These are phyloP conservation scores for Drosophila fungiperda DNA, from an alignment of 2,888 invertebrate species.

Conservation along the genomic window DNA sequence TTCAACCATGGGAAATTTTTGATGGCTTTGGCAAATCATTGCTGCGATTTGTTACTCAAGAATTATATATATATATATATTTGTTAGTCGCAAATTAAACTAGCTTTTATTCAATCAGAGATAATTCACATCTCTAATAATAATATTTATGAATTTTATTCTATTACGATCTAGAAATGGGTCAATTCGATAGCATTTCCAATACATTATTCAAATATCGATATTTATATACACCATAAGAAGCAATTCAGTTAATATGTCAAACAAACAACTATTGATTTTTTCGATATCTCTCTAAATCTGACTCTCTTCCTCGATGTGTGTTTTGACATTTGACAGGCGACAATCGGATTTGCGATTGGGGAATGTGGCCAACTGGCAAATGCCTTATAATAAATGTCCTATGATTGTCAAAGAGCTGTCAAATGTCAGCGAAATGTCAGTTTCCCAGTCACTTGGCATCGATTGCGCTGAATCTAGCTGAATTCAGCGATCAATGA, in stretches of 20 bases:
- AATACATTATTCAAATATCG: background rate
- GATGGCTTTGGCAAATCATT: constrained; percentile 3
- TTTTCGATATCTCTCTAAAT: background rate
- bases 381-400: constrained; percentile 70
- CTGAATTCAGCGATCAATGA: constrained; percentile 34
- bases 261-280: background rate
- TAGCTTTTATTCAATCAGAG: background rate
- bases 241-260: background rate
- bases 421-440: constrained; percentile 74
- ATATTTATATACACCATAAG: background rate
- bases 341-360: background rate
- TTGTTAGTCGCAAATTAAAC: background rate
- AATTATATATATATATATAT: background rate
- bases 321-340: constrained; percentile 33
- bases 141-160: no score
- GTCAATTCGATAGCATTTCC: background rate
- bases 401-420: constrained; percentile 68
- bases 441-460: constrained; percentile 60
- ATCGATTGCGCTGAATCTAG: constrained; percentile 45
- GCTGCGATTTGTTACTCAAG: background rate
- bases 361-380: constrained; percentile 41
- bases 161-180: background rate
- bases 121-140: no score
- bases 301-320: background rate
- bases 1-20: constrained; percentile 46